These are phyloP conservation scores for Marasmarcha lunaedactyla DNA, from an alignment of 2,888 invertebrate species.

Conservation along the genomic window DNA sequence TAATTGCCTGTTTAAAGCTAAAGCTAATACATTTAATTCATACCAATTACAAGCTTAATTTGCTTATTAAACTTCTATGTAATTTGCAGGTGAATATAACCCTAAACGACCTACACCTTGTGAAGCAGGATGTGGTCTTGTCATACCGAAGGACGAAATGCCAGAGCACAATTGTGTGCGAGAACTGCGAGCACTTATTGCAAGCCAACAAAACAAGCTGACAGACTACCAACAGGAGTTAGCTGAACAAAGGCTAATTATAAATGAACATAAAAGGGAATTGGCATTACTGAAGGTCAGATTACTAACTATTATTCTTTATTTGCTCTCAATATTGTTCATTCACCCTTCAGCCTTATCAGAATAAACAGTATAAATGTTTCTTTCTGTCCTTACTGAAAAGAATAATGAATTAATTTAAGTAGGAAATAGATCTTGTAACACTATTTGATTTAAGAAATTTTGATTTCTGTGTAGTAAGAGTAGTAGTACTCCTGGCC, in stretches of 20 bases:
- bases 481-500: too few species aligned
- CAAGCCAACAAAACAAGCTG: slow-evolving; percentile 88
- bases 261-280: slow-evolving; percentile 91
- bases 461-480: too few species aligned
- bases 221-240: slow-evolving; percentile 89
- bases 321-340: slow-evolving; percentile 7
- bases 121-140: slow-evolving; percentile 92
- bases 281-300: slow-evolving; percentile 85
- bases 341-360: too few species aligned
- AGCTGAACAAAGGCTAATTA: slow-evolving; percentile 86
- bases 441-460: too few species aligned
- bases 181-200: slow-evolving; percentile 86
- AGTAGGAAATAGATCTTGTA: too few species aligned
- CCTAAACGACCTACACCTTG: slow-evolving; percentile 94
- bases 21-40: not conserved
- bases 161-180: slow-evolving; percentile 95
- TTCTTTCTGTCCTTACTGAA: too few species aligned
- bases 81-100: slow-evolving; percentile 72
- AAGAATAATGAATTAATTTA: too few species aligned
- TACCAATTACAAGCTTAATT: not conserved
- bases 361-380: too few species aligned
- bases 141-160: slow-evolving; percentile 95
- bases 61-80: not conserved
- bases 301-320: too few species aligned
- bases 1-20: too few species aligned